These are phyloP conservation scores for Hypanus sabinus DNA, from an alignment of 2,113 vertebrate genomes.

Conservation along the genomic window DNA sequence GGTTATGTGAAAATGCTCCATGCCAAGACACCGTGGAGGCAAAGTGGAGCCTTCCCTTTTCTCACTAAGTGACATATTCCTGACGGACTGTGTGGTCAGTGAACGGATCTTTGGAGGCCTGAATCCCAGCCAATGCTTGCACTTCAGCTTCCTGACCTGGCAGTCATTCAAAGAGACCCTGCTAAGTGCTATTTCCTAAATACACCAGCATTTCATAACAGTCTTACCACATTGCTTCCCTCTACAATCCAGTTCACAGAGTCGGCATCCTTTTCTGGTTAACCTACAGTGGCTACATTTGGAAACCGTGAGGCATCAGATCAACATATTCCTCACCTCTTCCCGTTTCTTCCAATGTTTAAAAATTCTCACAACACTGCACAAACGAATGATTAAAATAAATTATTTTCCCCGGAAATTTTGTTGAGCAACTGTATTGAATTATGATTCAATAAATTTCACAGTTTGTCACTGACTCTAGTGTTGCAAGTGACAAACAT, in stretches of 20 bases:
- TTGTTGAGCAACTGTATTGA: background rate
- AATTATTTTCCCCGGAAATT: background rate
- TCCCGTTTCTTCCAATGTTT: constrained; percentile 1
- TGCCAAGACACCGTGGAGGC: constrained; percentile 61
- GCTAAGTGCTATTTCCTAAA: constrained; percentile 88
- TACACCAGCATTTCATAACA: constrained; percentile 82
- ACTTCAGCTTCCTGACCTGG: constrained; percentile 86
- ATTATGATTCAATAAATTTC: constrained; percentile 4
- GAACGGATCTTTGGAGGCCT: constrained; percentile 63
- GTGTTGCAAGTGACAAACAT: background rate
- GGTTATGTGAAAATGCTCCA: constrained; percentile 85
- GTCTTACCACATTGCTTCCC: constrained; percentile 80
- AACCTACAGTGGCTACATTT: constrained; percentile 81
- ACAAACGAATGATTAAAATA: background rate
- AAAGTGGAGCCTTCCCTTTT: constrained; percentile 51
- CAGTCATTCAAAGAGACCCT: constrained; percentile 80
- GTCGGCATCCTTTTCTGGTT: constrained; percentile 66
- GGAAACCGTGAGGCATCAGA: constrained; percentile 81
- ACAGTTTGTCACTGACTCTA: background rate
- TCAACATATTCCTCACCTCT: constrained; percentile 17
- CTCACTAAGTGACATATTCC: constrained; percentile 57
- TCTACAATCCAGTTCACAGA: constrained; percentile 73
- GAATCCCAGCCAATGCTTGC: constrained; percentile 75
- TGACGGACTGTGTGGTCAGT: constrained; percentile 74
- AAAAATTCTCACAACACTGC: background rate